Conservation (phyloP, 2,113 vertebrate genomes). For the Bothrops jararaca region DNA sequence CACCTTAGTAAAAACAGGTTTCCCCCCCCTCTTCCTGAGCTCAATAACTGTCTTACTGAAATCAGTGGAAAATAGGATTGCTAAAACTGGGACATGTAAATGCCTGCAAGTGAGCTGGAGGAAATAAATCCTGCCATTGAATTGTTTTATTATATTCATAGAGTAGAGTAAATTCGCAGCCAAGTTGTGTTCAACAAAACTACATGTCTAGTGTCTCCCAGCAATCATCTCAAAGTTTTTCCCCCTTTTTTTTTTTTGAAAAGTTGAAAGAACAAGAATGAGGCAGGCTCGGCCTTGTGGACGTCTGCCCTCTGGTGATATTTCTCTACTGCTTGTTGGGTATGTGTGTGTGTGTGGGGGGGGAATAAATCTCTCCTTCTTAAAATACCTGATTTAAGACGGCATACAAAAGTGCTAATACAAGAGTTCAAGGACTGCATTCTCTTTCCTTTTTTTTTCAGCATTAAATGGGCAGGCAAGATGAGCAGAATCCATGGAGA, state of each 20-base stretch:
- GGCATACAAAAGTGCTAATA: not conserved
- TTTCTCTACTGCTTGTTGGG: not conserved
- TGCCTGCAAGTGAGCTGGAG: not conserved
- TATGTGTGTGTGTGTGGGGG: too few relatives aligned
- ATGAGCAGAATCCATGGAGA: not conserved
- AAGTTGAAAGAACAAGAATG: not conserved
- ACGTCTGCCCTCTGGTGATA: not conserved
- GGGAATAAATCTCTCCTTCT: not conserved
- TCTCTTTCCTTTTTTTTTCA: not conserved
- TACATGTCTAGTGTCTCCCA: not conserved
- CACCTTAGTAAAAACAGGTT: not conserved
- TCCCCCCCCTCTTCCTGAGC: not conserved
- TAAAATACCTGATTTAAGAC: not conserved
- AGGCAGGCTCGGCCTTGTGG: not conserved
- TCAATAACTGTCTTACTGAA: slow-evolving; percentile 3
- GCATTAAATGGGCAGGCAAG: not conserved
- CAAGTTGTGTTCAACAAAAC: not conserved
- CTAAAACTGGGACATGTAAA: slow-evolving; percentile 21
- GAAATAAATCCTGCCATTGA: not conserved
- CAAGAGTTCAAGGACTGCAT: not conserved
- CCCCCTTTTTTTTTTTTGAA: not conserved
- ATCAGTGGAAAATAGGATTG: slow-evolving; percentile 23
- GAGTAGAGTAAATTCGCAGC: not conserved
- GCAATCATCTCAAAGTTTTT: not conserved
- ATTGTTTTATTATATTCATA: not conserved